Conservation (phyloP, 2,113 vertebrate species). For the Tretioscincus oriximinensis region DNA sequence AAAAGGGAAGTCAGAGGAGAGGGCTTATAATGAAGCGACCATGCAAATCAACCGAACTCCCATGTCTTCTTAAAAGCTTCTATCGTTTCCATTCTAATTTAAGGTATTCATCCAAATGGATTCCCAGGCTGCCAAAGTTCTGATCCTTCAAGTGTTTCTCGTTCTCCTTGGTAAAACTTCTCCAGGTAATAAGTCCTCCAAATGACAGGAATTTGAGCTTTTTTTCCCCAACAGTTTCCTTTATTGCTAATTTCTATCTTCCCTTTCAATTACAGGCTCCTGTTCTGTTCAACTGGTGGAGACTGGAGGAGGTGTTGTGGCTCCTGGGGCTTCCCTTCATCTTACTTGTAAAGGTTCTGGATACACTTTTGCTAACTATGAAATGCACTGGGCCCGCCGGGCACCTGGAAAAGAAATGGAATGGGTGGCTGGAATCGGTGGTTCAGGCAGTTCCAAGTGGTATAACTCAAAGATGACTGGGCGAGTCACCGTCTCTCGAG, state of each 20-base stretch:
- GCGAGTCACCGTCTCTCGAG: conserved; percentile 28
- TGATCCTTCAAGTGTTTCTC: neutral
- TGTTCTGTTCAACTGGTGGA: neutral
- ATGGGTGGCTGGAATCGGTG: neutral
- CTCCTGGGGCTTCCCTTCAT: neutral
- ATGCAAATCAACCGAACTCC: neutral
- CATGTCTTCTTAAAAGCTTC: neutral
- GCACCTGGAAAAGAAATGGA: conserved; percentile 49
- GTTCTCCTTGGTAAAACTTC: neutral
- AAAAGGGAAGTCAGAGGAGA: no score
- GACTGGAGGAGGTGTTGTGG: neutral
- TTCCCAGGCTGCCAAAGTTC: neutral
- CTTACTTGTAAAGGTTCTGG: neutral
- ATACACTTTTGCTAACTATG: neutral
- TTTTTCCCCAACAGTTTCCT: neutral
- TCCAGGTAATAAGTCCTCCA: neutral
- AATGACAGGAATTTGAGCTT: accelerated
- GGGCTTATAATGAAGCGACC: neutral
- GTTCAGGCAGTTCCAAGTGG: accelerated
- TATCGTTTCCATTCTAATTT: neutral
- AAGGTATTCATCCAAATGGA: no score
- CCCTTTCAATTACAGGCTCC: neutral
- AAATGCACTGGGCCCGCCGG: neutral
- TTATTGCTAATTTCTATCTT: no score
- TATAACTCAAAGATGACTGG: neutral